Evolutionary conservation across 2,113 vertebrate species (phyloP).

Genomic region (Sebastes fasciatus): DNA sequence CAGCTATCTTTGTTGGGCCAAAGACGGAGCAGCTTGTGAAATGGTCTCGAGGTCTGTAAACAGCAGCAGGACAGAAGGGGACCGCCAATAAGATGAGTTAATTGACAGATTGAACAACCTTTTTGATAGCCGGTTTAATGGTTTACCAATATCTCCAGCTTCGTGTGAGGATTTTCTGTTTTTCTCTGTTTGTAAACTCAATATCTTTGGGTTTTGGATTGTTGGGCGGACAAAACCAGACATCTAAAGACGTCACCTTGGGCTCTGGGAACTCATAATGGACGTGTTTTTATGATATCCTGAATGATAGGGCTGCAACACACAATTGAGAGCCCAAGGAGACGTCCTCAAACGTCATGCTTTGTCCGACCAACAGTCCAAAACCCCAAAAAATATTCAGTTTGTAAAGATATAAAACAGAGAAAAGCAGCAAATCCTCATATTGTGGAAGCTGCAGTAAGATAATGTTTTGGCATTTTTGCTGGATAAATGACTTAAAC

Average conservation of each 20-base stretch:
- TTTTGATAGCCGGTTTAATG: not conserved
- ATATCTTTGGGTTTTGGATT: not conserved
- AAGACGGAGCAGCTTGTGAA: slow-evolving; percentile 1
- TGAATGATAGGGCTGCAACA: not conserved
- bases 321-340: not conserved
- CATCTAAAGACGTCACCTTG: too few species aligned
- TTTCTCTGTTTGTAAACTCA: not conserved
- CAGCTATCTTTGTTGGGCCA: slow-evolving; percentile 32
- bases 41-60: not conserved
- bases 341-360: too few species aligned
- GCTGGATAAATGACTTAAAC: not conserved
- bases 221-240: not conserved
- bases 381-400: not conserved
- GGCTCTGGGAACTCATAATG: not conserved
- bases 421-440: not conserved
- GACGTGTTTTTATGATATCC: too few species aligned
- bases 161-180: not conserved
- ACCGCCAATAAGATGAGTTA: not conserved
- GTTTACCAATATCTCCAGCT: not conserved
- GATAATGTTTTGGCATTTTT: not conserved
- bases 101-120: not conserved
- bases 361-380: too few species aligned
- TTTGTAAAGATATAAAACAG: not conserved
- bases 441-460: not conserved
- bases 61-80: not conserved